Conservation (phyloP, 1,140 invertebrate genomes). For the Rhopalosiphum maidis region DNA sequence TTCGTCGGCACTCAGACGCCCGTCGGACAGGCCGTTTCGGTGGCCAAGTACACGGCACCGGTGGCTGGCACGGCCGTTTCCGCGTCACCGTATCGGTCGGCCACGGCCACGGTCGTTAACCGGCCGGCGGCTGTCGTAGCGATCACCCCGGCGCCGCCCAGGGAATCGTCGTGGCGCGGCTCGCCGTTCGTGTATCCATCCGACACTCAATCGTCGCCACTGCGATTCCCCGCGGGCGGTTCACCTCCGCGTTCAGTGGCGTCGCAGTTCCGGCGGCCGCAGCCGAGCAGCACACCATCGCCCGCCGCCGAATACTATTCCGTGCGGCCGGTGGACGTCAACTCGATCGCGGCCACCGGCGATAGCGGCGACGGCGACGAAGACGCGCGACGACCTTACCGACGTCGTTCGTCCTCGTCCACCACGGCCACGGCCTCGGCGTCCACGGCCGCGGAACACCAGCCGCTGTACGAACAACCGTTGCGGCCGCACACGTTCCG, state of each 20-base stretch:
- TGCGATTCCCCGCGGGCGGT: constrained; percentile 3
- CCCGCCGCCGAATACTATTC: not conserved
- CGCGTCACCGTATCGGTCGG: constrained; percentile 22
- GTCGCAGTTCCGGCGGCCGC: not conserved
- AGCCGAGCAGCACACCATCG: not conserved
- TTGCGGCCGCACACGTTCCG: constrained; percentile 50
- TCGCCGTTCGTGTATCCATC: constrained; percentile 43
- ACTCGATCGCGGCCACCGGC: not conserved
- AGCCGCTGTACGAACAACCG: constrained; percentile 28
- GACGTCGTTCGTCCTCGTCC: constrained; percentile 17
- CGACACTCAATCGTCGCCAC: constrained; percentile 32
- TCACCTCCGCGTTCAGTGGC: not conserved
- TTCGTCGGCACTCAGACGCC: constrained; percentile 75
- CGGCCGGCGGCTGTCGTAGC: constrained; percentile 21
- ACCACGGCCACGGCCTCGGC: not conserved
- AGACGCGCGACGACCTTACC: not conserved
- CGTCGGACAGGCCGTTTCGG: constrained; percentile 72
- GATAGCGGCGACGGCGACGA: not conserved
- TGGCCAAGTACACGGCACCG: constrained; percentile 73
- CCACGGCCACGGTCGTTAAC: constrained; percentile 20
- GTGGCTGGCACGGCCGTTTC: constrained; percentile 66
- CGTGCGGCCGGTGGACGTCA: constrained; percentile 41
- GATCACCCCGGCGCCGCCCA: not conserved
- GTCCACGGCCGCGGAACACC: not conserved
- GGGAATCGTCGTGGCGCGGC: constrained; percentile 42